phyloP scores from a whole-genome alignment of 2,113 vertebrate genomes.

The Puntigrus tetrazona region DNA sequence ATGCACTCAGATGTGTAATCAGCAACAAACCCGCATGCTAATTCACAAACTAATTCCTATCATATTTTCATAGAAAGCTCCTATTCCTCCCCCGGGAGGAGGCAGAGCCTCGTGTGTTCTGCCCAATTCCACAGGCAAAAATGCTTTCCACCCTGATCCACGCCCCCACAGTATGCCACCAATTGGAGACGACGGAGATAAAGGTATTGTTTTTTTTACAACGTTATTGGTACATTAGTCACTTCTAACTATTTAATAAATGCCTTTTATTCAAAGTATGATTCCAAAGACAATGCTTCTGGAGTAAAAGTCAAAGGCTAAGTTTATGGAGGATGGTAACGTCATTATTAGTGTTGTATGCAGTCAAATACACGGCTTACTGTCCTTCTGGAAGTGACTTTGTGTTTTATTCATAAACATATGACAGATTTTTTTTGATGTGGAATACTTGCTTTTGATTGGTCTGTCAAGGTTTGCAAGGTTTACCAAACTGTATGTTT shows the following conservation, averaged over 20 bases:
- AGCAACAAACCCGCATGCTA: not conserved
- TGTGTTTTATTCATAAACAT: not conserved
- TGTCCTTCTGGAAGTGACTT: not conserved
- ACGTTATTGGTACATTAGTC: not conserved
- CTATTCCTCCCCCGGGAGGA: constrained; percentile 27
- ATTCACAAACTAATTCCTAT: constrained; percentile 14
- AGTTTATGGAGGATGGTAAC: not conserved
- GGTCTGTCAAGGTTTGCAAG: not conserved
- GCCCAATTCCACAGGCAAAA: constrained; percentile 6
- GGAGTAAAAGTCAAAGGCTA: not conserved
- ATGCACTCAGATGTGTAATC: not conserved
- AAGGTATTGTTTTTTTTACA: constrained; percentile 19
- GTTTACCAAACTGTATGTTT: not conserved
- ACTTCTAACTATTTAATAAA: not conserved
- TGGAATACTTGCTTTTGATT: not conserved
- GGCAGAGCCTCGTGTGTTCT: constrained; percentile 35
- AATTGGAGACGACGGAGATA: constrained; percentile 24
- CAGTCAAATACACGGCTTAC: not conserved
- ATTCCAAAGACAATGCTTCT: not conserved
- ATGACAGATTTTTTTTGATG: not conserved
- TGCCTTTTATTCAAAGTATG: not conserved
- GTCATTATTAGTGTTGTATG: not conserved
- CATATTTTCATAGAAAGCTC: constrained; percentile 43
- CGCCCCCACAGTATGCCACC: constrained; percentile 43
- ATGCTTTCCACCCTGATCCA: not conserved